Evolutionary conservation across 2,888 invertebrate genomes (phyloP), one percentile per base, ranked within the genome.

Genomic region (Apoda limacodes): DNA sequence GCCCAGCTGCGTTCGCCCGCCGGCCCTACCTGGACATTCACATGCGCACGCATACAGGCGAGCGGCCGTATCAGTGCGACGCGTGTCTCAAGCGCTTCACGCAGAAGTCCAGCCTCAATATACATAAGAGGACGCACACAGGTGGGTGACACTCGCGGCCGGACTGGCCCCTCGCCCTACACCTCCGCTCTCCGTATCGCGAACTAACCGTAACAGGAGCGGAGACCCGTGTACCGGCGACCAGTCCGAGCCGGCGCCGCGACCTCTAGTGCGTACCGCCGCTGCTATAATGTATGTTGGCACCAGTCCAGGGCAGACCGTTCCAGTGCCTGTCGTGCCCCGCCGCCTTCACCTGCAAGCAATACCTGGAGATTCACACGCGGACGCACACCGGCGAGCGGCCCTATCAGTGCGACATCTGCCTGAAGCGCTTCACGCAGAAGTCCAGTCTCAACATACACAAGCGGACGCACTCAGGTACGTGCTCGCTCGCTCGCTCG

Each of bases 401-500:
- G 35, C 83, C 83, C 35, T 83, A 83, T 71, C 81, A 89, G 70
- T 90, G 90, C 71, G 88, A 88, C 71, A 82, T 88, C 60, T 90
- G 90, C 71, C 83, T 87, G 58, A 90, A 90, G 78, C 84, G 89
- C 60, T 91, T 90, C 80, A 89, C 90, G 42, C 90, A 91, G 80
- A 90, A 90, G 69, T 89, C 89, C 60, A 90, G 89, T 67, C 82
- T 91, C 52, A 90, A 90, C 78, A 90, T 89, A 46, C 90, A 90
- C 82, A 89, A 89, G 65, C 84, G 90, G 59, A 88, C 88, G 46
- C 90, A 90, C 66, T 88, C 89, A 57, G 82, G 83, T 83, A 78
- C 50, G 75, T 68, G 47, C 40, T 44, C 37, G 52, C 45, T 42
- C 47, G 41, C 35, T 39, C 40, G 43, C 36, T 34, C 40, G 43